A percentile compares a stretch with the other conserved stretches of the same genome.
Conservation (phyloP, 2,888 invertebrate genomes). For the Nomada lathburiana region DNA sequence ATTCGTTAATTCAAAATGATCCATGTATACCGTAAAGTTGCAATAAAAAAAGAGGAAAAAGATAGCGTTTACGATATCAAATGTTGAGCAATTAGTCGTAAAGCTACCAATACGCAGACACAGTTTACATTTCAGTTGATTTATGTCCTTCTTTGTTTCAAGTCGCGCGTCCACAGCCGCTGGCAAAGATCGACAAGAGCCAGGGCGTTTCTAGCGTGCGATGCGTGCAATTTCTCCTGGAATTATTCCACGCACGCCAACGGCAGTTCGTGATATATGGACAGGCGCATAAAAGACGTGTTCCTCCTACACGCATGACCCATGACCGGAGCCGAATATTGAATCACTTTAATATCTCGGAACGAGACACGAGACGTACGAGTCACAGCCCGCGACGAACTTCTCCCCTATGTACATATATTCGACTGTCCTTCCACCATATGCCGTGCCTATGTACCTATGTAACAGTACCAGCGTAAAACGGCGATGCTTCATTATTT, state of each 20-base stretch:
- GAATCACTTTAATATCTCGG: conserved; percentile 76
- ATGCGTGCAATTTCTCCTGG: conserved; percentile 64
- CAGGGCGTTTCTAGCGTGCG: conserved; percentile 62
- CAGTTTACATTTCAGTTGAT: conserved; percentile 20
- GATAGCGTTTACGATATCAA: neutral
- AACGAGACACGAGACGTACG: conserved; percentile 66
- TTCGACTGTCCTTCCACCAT: neutral
- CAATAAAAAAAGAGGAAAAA: neutral
- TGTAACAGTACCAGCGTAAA: neutral
- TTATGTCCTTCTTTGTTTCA: conserved; percentile 50
- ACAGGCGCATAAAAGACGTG: conserved; percentile 69
- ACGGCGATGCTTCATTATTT: neutral
- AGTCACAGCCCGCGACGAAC: conserved; percentile 26
- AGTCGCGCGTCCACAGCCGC: conserved; percentile 43
- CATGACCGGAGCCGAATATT: conserved; percentile 76
- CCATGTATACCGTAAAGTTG: too few species aligned
- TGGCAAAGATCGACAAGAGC: conserved; percentile 40
- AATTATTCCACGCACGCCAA: conserved; percentile 75
- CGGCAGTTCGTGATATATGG: conserved; percentile 75
- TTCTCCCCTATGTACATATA: conserved; percentile 7
- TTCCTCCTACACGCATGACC: conserved; percentile 76
- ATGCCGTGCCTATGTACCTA: conserved; percentile 8
- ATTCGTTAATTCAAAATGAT: too few species aligned
- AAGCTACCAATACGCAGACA: neutral
- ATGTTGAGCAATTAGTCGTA: neutral